Conservation (phyloP, 2,888 invertebrate species). For the Coelogynopora nodosa region DNA sequence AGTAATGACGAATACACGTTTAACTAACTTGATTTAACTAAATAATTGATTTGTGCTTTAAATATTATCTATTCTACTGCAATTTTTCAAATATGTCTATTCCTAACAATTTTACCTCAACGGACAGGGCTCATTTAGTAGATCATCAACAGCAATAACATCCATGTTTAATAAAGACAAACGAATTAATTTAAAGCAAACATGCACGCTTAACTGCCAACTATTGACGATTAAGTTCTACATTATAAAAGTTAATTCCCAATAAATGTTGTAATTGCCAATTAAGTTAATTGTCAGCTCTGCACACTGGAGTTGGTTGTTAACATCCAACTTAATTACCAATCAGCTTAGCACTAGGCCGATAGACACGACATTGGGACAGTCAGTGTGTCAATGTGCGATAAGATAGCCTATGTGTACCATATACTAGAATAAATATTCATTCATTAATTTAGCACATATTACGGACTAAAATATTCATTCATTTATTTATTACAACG, state of each 20-base stretch:
- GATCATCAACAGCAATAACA: background rate
- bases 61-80: slow-evolving; percentile 13
- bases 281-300: background rate
- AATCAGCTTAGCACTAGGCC: slow-evolving; percentile 24
- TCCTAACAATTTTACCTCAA: slow-evolving; percentile 5
- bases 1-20: slow-evolving; percentile 3
- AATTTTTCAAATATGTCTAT: slow-evolving; percentile 5
- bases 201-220: background rate
- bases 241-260: slow-evolving; percentile 28
- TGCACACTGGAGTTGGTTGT: slow-evolving; percentile 24
- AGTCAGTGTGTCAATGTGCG: too few species aligned
- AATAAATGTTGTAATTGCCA: background rate
- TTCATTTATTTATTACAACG: too few species aligned
- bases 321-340: slow-evolving; percentile 24
- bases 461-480: too few species aligned
- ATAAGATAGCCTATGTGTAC: too few species aligned
- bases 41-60: background rate
- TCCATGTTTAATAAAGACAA: too few species aligned
- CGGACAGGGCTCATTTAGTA: background rate
- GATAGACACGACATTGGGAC: too few species aligned
- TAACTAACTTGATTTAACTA: slow-evolving; percentile 18
- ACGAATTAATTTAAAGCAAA: slow-evolving; percentile 22
- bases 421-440: too few species aligned
- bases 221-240: slow-evolving; percentile 18
- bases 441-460: too few species aligned